A percentile compares a stretch with the other conserved stretches of the same genome.
phyloP scores from a whole-genome alignment of 2,113 vertebrate species.

The Steatornis caripensis region DNA sequence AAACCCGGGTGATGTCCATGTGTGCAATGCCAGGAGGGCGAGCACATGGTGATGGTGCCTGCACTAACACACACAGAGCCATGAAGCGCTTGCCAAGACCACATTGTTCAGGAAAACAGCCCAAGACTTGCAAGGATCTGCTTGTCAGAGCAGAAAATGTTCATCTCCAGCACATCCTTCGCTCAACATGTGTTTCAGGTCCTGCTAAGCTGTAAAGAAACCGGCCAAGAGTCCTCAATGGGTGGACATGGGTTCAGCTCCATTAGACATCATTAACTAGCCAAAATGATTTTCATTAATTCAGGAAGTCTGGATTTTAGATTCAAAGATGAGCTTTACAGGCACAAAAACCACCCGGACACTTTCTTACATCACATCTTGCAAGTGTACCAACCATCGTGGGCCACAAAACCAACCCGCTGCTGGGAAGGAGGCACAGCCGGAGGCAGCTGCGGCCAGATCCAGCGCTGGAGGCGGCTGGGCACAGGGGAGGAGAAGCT shows the following conservation, averaged over 20 bases:
- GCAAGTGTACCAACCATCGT: accelerated
- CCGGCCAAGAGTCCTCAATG: neutral
- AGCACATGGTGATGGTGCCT: neutral
- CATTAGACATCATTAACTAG: neutral
- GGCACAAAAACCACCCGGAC: neutral
- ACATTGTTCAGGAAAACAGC: neutral
- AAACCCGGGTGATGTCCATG: neutral
- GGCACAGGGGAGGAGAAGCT: neutral
- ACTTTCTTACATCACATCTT: neutral
- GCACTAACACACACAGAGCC: neutral
- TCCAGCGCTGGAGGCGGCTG: neutral
- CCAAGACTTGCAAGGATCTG: neutral
- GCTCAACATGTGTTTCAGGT: neutral
- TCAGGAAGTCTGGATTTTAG: neutral
- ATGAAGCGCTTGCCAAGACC: neutral
- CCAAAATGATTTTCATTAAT: neutral
- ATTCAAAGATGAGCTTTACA: neutral
- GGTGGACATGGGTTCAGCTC: neutral
- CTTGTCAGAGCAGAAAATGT: neutral
- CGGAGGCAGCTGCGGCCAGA: accelerated
- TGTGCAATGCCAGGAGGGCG: neutral
- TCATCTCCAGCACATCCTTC: neutral
- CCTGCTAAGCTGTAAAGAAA: neutral
- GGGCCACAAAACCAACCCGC: neutral
- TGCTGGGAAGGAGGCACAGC: neutral